These are phyloP conservation scores for Stenodema calcarata DNA, from an alignment of 2,888 invertebrate species.

Conservation along the genomic window DNA sequence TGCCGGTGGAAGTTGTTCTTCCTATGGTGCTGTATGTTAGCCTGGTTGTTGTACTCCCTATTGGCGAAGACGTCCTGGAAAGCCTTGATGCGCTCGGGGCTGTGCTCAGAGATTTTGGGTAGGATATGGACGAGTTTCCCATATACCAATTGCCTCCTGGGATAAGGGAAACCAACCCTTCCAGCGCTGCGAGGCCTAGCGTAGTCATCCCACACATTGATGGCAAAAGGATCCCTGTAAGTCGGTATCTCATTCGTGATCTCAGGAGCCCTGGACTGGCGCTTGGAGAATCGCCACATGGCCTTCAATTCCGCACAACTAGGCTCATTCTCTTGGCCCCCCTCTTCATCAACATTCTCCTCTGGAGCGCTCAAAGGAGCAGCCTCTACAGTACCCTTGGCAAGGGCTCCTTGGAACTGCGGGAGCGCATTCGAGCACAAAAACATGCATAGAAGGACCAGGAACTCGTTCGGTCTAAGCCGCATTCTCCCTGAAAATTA, in stretches of 20 bases:
- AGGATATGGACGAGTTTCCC: constrained; percentile 66
- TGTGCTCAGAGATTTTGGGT: constrained; percentile 52
- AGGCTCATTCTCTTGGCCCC: constrained; percentile 67
- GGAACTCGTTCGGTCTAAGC: not conserved
- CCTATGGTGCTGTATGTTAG: not conserved
- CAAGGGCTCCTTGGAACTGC: not conserved
- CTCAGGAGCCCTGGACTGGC: constrained; percentile 86
- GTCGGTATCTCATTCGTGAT: constrained; percentile 85
- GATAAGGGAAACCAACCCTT: constrained; percentile 32
- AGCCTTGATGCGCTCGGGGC: constrained; percentile 63
- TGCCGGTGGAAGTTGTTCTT: constrained; percentile 53
- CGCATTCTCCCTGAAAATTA: not conserved
- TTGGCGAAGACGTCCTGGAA: constrained; percentile 64
- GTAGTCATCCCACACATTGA: constrained; percentile 77
- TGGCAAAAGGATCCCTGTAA: constrained; percentile 80
- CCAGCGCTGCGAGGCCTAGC: constrained; percentile 62
- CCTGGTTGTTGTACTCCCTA: not conserved
- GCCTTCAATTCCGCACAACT: constrained; percentile 85
- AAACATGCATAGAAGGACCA: not conserved
- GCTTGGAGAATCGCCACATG: constrained; percentile 91
- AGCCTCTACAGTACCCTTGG: not conserved
- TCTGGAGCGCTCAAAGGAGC: not conserved
- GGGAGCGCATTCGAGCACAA: not conserved
- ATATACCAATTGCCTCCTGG: constrained; percentile 68
- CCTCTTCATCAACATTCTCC: not conserved